Evolutionary conservation across 2,888 invertebrate species (phyloP).

Genomic region (Troglohyphantes excavatus): DNA sequence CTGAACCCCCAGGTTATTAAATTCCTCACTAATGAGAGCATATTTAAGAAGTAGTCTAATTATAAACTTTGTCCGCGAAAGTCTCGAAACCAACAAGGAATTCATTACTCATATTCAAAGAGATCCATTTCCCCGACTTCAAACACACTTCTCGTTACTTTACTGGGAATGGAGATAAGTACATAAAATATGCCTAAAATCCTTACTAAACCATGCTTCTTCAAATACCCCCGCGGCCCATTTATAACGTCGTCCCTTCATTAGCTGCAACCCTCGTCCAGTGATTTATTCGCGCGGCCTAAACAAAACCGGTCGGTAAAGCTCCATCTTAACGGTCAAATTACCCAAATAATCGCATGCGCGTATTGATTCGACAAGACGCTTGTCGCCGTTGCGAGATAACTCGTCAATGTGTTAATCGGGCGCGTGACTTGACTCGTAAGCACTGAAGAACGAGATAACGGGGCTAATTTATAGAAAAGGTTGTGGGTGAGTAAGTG

Average conservation of each 20-base stretch:
- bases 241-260: not conserved
- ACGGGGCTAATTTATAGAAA: conserved; percentile 50
- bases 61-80: not conserved
- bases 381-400: conserved; percentile 39
- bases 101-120: not conserved
- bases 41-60: not conserved
- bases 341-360: conserved; percentile 58
- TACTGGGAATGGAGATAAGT: not conserved
- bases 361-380: conserved; percentile 56
- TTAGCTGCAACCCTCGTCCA: not conserved
- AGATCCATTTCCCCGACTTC: not conserved
- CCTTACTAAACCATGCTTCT: not conserved
- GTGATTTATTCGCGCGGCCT: conserved; percentile 44
- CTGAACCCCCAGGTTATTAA: not conserved
- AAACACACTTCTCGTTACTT: not conserved
- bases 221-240: not conserved
- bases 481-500: conserved; percentile 39
- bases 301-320: conserved; percentile 32
- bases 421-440: conserved; percentile 52
- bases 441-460: conserved; percentile 37
- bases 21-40: not conserved
- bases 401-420: conserved; percentile 65
- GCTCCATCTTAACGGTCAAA: conserved; percentile 52
- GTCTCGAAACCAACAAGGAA: not conserved
- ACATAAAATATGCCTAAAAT: conserved; percentile 5